Percentiles rank a stretch among this genome's conserved stretches.
Conservation (phyloP, 1,140 invertebrate genomes). For the Lineus longissimus region DNA sequence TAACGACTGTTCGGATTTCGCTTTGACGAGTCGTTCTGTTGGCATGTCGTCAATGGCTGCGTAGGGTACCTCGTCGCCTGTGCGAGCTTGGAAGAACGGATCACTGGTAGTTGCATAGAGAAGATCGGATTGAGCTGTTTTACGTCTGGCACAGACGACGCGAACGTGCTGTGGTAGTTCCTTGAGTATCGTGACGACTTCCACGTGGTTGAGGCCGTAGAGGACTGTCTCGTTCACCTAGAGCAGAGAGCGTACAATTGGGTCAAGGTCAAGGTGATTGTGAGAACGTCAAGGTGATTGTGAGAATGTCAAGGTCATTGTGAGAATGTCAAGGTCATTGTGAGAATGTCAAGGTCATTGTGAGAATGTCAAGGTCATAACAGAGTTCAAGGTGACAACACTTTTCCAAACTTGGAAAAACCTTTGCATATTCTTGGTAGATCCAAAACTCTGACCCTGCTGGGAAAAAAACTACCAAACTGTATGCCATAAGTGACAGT, state of each 20-base stretch:
- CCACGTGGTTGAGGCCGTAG: slow-evolving; percentile 93
- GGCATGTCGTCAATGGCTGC: slow-evolving; percentile 10
- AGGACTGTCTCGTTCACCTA: slow-evolving; percentile 92
- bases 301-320: too few relatives aligned
- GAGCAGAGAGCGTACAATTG: slow-evolving; percentile 25
- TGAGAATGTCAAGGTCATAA: too few relatives aligned
- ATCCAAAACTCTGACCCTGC: too few relatives aligned
- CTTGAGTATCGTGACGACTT: slow-evolving; percentile 92
- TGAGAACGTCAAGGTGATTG: too few relatives aligned
- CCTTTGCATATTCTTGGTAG: too few relatives aligned
- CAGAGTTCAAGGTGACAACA: too few relatives aligned
- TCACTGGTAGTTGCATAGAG: slow-evolving; percentile 25
- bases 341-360: too few relatives aligned
- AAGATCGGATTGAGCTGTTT: slow-evolving; percentile 24
- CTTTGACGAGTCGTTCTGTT: slow-evolving; percentile 84
- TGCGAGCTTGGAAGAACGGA: slow-evolving; percentile 14
- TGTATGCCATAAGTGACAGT: too few relatives aligned
- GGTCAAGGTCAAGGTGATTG: neutral
- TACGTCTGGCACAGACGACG: slow-evolving; percentile 80
- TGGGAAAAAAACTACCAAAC: too few relatives aligned
- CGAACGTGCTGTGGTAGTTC: slow-evolving; percentile 89
- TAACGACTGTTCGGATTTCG: slow-evolving; percentile 87
- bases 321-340: too few relatives aligned
- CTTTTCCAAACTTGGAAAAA: too few relatives aligned
- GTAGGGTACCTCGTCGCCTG: too few relatives aligned